Percentiles rank a stretch among this genome's conserved stretches.
Conservation (phyloP, 2,888 invertebrate species). For the Cheilosia vulpina region DNA sequence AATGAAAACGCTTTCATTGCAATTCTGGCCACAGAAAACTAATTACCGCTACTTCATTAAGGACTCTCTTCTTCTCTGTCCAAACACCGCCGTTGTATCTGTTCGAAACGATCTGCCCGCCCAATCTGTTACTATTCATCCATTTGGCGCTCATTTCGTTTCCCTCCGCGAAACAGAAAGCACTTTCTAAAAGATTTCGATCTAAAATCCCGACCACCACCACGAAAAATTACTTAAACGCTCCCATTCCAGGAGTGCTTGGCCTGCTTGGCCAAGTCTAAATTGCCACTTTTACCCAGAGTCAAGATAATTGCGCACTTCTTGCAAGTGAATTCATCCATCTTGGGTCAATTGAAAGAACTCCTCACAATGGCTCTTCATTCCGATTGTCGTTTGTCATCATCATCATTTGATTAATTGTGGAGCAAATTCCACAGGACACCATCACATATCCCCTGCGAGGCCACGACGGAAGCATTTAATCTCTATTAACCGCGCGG, state of each 20-base stretch:
- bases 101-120: conserved; percentile 1
- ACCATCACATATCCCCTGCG: background rate
- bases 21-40: too few species aligned
- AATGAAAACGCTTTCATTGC: too few species aligned
- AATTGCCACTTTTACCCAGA: conserved; percentile 44
- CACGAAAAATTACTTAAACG: conserved; percentile 21
- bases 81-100: background rate
- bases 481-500: conserved; percentile 22
- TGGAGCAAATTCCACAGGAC: conserved; percentile 26
- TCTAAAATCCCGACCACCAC: background rate
- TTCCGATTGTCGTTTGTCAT: conserved; percentile 27
- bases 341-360: conserved; percentile 8
- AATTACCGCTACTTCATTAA: too few species aligned
- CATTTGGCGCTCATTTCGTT: conserved; percentile 7
- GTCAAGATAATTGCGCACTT: conserved; percentile 54
- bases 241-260: conserved; percentile 24
- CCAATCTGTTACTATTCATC: conserved; percentile 1
- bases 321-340: conserved; percentile 32
- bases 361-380: background rate
- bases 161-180: conserved; percentile 3
- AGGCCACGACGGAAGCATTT: conserved; percentile 24
- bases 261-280: conserved; percentile 34
- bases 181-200: conserved; percentile 19
- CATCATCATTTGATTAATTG: conserved; percentile 38
- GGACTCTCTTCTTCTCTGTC: background rate